Conservation (phyloP, 2,888 invertebrate genomes). For the Sarcophaga caerulescens region DNA sequence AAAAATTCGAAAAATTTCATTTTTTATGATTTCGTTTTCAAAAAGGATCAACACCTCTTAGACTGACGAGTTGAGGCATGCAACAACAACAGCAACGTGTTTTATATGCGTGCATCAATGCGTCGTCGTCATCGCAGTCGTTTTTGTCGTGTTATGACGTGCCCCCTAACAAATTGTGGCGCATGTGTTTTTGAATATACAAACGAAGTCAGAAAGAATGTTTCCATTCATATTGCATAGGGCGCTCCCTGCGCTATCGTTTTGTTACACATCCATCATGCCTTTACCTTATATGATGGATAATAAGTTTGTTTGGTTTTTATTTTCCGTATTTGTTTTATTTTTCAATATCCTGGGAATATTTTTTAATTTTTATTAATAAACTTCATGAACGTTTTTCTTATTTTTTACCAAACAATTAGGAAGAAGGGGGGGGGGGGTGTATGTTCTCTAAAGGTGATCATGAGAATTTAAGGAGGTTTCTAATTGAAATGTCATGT, state of each 20-base stretch:
- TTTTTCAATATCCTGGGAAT: slow-evolving; percentile 54
- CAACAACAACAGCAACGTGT: neutral
- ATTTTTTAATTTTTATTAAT: slow-evolving; percentile 33
- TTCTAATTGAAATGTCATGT: slow-evolving; percentile 63
- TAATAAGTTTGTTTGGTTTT: slow-evolving; percentile 30
- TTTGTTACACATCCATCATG: slow-evolving; percentile 48
- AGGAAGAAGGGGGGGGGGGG: no score
- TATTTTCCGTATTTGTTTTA: slow-evolving; percentile 29
- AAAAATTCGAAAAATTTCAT: neutral
- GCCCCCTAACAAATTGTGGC: slow-evolving; percentile 67
- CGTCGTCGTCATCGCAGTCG: slow-evolving; percentile 12
- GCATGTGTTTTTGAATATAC: slow-evolving; percentile 54
- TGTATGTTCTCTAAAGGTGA: slow-evolving; percentile 48
- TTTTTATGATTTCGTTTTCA: neutral
- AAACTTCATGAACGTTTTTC: no score
- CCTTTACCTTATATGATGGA: slow-evolving; percentile 31
- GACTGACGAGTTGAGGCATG: neutral
- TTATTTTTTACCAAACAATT: neutral
- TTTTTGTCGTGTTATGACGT: slow-evolving; percentile 56
- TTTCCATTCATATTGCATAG: slow-evolving; percentile 37
- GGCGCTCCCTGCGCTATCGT: neutral
- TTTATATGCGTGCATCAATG: slow-evolving; percentile 49
- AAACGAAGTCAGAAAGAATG: neutral
- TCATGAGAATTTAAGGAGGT: slow-evolving; percentile 66
- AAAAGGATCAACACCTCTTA: slow-evolving; percentile 54